Percentiles rank a stretch among this genome's conserved stretches.
Conservation (phyloP, 2,113 vertebrate species). For the Raphicerus campestris region DNA sequence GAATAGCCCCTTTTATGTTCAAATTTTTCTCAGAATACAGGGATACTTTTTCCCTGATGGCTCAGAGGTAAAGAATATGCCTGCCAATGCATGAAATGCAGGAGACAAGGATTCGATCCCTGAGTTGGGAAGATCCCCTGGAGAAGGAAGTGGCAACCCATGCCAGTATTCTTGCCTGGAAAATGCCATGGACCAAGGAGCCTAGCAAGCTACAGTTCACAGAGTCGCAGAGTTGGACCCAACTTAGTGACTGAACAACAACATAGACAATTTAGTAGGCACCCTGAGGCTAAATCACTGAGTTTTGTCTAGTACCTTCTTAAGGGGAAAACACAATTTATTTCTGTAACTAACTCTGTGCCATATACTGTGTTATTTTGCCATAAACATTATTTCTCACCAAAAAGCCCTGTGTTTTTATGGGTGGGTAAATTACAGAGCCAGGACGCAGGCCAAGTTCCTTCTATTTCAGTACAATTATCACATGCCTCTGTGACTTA, state of each 20-base stretch:
- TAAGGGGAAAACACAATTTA: not conserved
- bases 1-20: no score
- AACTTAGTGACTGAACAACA: not conserved
- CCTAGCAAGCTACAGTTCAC: not conserved
- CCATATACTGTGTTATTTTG: not conserved
- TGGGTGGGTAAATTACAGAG: not conserved
- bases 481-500: not conserved
- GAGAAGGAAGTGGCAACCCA: no score
- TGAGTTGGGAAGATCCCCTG: no score
- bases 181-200: not conserved
- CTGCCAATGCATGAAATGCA: no score
- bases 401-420: not conserved
- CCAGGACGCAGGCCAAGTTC: not conserved
- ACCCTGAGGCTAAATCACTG: not conserved
- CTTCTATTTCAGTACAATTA: not conserved
- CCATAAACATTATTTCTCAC: not conserved
- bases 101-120: no score
- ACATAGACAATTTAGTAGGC: not conserved
- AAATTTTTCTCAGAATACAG: no score
- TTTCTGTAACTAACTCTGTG: not conserved
- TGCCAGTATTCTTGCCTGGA: no score
- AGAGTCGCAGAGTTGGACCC: not conserved
- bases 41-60: no score
- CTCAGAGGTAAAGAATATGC: no score
- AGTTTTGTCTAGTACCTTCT: not conserved